phyloP scores from a whole-genome alignment of 2,113 vertebrate species.

The Callionymus lyra region DNA sequence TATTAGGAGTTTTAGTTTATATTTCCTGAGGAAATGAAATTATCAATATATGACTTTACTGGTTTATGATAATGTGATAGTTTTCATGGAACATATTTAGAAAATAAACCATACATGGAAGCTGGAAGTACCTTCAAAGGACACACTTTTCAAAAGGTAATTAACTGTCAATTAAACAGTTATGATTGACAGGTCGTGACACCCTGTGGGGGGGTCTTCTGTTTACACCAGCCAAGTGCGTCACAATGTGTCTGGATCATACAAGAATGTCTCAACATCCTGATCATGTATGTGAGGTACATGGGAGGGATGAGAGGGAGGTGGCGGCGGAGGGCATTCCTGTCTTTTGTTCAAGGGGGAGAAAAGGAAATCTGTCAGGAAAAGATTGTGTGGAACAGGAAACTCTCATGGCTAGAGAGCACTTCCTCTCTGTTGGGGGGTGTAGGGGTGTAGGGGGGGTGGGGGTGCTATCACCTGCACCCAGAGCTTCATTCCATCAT shows the following conservation, averaged over 20 bases:
- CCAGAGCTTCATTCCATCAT: conserved; percentile 32
- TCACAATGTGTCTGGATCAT: conserved; percentile 46
- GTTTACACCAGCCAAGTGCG: conserved; percentile 49
- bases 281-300: conserved; percentile 41
- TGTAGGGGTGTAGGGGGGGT: no score
- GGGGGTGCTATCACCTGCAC: conserved; percentile 75
- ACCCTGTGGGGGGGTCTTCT: no score
- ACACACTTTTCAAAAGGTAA: no score
- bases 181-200: no score
- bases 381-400: conserved; percentile 90
- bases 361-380: conserved; percentile 94
- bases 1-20: no score
- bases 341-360: conserved; percentile 86
- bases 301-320: background rate
- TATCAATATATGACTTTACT: no score
- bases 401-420: conserved; percentile 83
- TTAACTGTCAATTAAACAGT: no score
- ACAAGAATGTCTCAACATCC: conserved; percentile 20
- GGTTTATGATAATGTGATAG: no score
- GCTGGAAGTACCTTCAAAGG: no score
- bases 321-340: conserved; percentile 56
- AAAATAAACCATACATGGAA: no score
- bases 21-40: no score
- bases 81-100: no score
- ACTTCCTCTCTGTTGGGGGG: conserved; percentile 65